Percentiles rank a stretch among this genome's conserved stretches.
phyloP scores from a whole-genome alignment of 2,113 vertebrate genomes.

The Axis porcinus region DNA sequence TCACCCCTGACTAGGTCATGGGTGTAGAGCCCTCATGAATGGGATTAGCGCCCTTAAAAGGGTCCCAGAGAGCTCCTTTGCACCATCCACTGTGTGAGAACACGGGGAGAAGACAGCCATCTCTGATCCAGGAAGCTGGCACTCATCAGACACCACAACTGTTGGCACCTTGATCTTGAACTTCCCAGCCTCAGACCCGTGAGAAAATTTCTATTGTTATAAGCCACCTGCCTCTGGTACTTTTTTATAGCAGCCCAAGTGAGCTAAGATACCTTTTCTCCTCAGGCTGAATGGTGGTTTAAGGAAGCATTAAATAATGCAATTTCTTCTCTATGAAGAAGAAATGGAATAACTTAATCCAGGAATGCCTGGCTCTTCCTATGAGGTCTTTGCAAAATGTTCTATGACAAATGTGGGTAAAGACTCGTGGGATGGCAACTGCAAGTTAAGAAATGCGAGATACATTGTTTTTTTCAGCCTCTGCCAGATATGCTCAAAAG shows the following conservation, averaged over 20 bases:
- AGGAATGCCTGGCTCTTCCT: background rate
- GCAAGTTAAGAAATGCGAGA: background rate
- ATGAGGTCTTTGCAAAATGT: background rate
- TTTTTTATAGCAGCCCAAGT: background rate
- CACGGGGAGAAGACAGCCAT: background rate
- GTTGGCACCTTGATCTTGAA: background rate
- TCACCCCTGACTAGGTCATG: background rate
- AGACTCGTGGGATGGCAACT: background rate
- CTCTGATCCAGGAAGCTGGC: background rate
- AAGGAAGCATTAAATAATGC: background rate
- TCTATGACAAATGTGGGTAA: background rate
- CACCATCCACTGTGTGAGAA: background rate
- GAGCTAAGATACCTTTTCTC: background rate
- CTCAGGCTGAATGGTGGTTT: background rate
- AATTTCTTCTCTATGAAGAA: background rate
- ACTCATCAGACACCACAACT: background rate
- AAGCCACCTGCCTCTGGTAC: background rate
- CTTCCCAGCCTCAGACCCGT: background rate
- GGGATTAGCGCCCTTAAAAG: background rate
- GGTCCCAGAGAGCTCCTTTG: background rate
- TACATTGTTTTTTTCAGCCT: background rate
- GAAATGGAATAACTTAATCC: background rate
- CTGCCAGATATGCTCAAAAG: background rate
- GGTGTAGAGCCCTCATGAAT: background rate
- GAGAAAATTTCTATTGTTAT: background rate